These are phyloP conservation scores for Trichogramma evanescens DNA, from an alignment of 2,888 invertebrate genomes.

Conservation along the genomic window DNA sequence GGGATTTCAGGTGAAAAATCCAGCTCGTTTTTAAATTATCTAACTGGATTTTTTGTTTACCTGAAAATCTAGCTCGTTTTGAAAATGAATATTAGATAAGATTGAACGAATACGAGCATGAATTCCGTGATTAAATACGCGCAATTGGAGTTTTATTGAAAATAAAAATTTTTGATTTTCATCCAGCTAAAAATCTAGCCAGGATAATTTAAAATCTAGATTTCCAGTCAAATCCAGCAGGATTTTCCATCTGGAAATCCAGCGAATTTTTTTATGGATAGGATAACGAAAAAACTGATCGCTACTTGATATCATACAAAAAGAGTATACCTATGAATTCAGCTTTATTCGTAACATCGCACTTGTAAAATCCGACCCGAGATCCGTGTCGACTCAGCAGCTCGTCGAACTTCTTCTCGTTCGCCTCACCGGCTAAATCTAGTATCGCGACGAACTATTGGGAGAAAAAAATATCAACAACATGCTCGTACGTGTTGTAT, in stretches of 20 bases:
- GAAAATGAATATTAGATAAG: too few relatives aligned
- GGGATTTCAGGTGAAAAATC: too few relatives aligned
- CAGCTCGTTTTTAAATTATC: too few relatives aligned
- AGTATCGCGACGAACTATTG: constrained; percentile 38
- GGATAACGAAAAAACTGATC: neutral
- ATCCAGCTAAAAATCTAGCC: neutral
- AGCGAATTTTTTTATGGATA: too few relatives aligned
- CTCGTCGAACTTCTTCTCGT: constrained; percentile 44
- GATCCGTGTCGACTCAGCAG: constrained; percentile 48
- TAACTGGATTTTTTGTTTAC: too few relatives aligned
- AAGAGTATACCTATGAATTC: constrained; percentile 1
- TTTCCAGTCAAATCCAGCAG: too few relatives aligned
- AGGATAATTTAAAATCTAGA: neutral
- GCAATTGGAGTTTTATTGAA: neutral
- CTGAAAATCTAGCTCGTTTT: too few relatives aligned
- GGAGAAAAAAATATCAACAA: neutral
- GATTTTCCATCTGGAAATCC: too few relatives aligned
- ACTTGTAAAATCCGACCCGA: constrained; percentile 47
- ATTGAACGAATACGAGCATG: too few relatives aligned
- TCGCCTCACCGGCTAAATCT: constrained; percentile 40
- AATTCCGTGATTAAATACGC: too few relatives aligned
- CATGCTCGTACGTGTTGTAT: neutral
- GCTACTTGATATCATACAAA: too few relatives aligned
- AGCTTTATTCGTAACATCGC: constrained; percentile 47
- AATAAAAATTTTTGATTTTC: neutral